Conservation (phyloP, 2,797 vertebrate species). For the Nyctalus aviator region DNA sequence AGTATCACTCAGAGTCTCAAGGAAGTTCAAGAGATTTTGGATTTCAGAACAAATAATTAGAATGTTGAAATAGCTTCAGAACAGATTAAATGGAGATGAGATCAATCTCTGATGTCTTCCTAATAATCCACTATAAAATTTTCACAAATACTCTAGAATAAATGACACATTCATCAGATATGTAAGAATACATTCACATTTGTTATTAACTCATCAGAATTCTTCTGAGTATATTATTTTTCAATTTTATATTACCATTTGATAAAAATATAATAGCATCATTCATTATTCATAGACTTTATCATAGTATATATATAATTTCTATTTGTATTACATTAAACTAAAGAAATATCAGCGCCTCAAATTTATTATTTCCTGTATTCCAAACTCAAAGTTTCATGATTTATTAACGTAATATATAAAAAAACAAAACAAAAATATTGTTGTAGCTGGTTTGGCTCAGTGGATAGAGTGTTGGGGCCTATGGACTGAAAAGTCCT, state of each 20-base stretch:
- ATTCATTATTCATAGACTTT: conserved; percentile 47
- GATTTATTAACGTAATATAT: background rate
- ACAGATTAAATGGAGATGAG: conserved; percentile 2
- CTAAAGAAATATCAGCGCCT: conserved; percentile 9
- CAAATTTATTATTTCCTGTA: conserved; percentile 33
- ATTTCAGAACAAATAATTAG: background rate
- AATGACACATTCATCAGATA: conserved; percentile 3
- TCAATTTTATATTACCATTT: conserved; percentile 21
- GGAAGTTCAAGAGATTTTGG: conserved; percentile 5
- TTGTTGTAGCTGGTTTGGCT: no score
- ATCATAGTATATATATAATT: conserved; percentile 10
- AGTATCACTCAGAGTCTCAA: background rate
- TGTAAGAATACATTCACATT: conserved; percentile 55
- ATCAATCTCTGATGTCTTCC: conserved; percentile 32
- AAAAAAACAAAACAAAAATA: background rate
- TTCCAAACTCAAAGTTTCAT: background rate
- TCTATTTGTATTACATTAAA: conserved; percentile 13
- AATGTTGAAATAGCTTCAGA: conserved; percentile 24
- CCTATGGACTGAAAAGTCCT: no score
- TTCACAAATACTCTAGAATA: conserved; percentile 31
- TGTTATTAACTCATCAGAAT: conserved; percentile 62
- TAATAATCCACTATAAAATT: conserved; percentile 18
- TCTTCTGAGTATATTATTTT: conserved; percentile 37
- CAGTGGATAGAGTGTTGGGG: no score
- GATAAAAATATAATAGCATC: background rate